Base-by-base conservation (phyloP, 1,140 invertebrate species). In the Nephotettix cincticeps region DNA sequence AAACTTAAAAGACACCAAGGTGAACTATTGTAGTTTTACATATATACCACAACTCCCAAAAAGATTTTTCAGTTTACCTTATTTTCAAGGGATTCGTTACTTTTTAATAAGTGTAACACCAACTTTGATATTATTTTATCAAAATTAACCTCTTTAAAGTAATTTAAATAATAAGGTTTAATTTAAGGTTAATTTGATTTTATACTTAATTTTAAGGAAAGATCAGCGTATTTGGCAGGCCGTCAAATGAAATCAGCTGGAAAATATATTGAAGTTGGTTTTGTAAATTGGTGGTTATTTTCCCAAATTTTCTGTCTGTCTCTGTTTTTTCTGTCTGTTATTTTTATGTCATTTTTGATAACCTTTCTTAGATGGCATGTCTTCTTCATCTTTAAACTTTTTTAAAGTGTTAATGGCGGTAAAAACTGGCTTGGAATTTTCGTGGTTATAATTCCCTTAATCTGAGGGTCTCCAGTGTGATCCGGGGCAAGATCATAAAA, bases 261-360 rank as follows among this genome's bases (percentile, higher is more conserved):
- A 51, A 51, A 51, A 51, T 51, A 51, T 51, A 51, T 51, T 51
- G 47, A 51, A 51, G 47, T 51, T 51, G 47, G 47, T 51, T 51
- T 51, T 51, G 47, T 51, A 51, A 36, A 6, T 36, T 36, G 32
- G 14, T 36, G 14, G 32, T 36, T 36, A 36, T 36, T 36, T 36
- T 36, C 32, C 32, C 32, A n/a, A n/a, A n/a, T n/a, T n/a, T n/a
- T n/a, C n/a, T n/a, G n/a, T n/a, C n/a, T n/a, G 32, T 36, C 32
- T 36, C 32, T 6, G 14, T 36, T 4, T 36, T 36, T 36, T 4
- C 14, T 36, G 14, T n/a, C n/a, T n/a, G n/a, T n/a, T n/a, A n/a
- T n/a, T n/a, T n/a, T n/a, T n/a, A n/a, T n/a, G n/a, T n/a, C n/a
- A n/a, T n/a, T n/a, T n/a, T n/a, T n/a, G n/a, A n/a, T n/a, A n/a